Percentiles rank a stretch among this genome's conserved stretches.
phyloP scores from a whole-genome alignment of 2,888 invertebrate genomes.

The Esperia sulphurella region DNA sequence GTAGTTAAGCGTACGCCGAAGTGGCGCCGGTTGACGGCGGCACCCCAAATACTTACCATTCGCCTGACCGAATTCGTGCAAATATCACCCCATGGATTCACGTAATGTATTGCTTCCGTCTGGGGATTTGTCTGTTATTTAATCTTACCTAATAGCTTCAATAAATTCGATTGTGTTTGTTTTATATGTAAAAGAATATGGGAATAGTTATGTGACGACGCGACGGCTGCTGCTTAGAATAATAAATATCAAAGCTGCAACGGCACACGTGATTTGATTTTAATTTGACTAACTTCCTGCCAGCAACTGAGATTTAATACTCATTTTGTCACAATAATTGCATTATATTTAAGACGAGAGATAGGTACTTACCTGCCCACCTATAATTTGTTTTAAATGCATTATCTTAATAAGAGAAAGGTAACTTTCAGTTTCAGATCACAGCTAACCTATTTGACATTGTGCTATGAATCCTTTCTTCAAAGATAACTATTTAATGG shows the following conservation, averaged over 20 bases:
- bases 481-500: too few relatives aligned
- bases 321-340: too few relatives aligned
- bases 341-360: too few relatives aligned
- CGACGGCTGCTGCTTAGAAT: neutral
- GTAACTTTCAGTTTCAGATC: too few relatives aligned
- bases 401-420: too few relatives aligned
- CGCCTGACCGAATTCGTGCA: slow-evolving; percentile 21
- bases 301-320: neutral
- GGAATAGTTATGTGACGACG: neutral
- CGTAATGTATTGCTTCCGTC: slow-evolving; percentile 3
- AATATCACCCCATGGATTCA: slow-evolving; percentile 11
- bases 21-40: slow-evolving; percentile 19
- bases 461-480: too few relatives aligned
- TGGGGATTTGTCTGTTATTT: neutral
- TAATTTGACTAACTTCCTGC: slow-evolving; percentile 44
- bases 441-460: too few relatives aligned
- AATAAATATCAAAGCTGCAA: neutral
- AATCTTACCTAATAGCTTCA: neutral
- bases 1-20: slow-evolving; percentile 19
- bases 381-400: too few relatives aligned
- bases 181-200: neutral
- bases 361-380: too few relatives aligned
- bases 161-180: too few relatives aligned
- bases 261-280: slow-evolving; percentile 35
- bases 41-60: slow-evolving; percentile 21